A percentile compares a stretch with the other conserved stretches of the same genome.
Evolutionary conservation across 2,113 vertebrate species (phyloP).

Genomic region (Ptilorrhoa leucosticta): DNA sequence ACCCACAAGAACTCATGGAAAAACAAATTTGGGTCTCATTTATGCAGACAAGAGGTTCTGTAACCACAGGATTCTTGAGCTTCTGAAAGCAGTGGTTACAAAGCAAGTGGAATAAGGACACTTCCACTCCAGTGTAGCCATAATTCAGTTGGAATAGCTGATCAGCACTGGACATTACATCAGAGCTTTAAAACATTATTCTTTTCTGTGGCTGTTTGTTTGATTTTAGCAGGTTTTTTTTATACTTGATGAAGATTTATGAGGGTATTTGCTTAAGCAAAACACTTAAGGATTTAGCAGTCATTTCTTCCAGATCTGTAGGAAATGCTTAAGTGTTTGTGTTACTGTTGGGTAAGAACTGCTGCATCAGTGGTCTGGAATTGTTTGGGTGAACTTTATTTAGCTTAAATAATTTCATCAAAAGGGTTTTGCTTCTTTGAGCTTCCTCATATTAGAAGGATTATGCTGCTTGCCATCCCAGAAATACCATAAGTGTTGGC

Average conservation of each 20-base stretch:
- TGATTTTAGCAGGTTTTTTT: neutral
- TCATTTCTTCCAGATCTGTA: neutral
- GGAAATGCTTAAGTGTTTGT: conserved; percentile 5
- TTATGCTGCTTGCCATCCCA: neutral
- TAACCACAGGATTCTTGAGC: conserved; percentile 25
- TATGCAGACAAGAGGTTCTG: conserved; percentile 27
- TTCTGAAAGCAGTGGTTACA: neutral
- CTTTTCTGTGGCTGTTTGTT: conserved; percentile 1
- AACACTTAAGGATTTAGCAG: conserved; percentile 6
- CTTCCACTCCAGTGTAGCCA: neutral
- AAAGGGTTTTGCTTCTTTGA: neutral
- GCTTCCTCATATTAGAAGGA: neutral
- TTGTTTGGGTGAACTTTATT: conserved; percentile 18
- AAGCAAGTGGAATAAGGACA: neutral
- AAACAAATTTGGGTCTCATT: conserved; percentile 57
- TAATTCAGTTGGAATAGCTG: neutral
- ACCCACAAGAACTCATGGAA: conserved; percentile 43
- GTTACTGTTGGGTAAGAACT: conserved; percentile 15
- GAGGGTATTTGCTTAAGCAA: neutral
- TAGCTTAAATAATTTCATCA: neutral
- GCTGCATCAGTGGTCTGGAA: neutral
- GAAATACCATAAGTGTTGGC: neutral
- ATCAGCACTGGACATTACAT: neutral
- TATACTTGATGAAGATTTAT: conserved; percentile 7
- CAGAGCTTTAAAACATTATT: neutral